phyloP scores from a whole-genome alignment of 2,113 vertebrate species.

The Hippocampus guttulatus region DNA sequence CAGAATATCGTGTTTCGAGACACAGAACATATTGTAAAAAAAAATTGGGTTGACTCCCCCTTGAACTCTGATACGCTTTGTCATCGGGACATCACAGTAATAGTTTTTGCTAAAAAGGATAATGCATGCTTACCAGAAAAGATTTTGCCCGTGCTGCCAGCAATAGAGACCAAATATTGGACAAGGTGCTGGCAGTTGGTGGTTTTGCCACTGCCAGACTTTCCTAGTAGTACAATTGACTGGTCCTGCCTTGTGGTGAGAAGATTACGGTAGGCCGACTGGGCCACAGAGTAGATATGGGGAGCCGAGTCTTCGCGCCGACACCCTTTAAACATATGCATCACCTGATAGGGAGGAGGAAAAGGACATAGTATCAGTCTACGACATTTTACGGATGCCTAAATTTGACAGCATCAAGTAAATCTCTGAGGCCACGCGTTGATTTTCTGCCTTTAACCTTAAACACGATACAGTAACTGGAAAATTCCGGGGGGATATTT shows the following conservation, averaged over 20 bases:
- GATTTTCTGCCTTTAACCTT: background rate
- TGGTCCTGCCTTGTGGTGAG: slow-evolving; percentile 94
- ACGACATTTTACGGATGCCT: background rate
- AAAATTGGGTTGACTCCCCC: too few species aligned
- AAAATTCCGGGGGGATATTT: too few species aligned
- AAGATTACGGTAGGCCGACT: slow-evolving; percentile 87
- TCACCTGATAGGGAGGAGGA: slow-evolving; percentile 74
- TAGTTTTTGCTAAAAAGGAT: background rate
- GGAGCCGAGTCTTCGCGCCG: slow-evolving; percentile 88
- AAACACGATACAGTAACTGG: too few species aligned
- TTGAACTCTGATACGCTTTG: too few species aligned
- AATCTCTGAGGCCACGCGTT: background rate
- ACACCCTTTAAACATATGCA: slow-evolving; percentile 99
- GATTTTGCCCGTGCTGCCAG: slow-evolving; percentile 87
- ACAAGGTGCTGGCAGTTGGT: slow-evolving; percentile 93
- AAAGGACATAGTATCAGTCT: background rate
- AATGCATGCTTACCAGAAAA: slow-evolving; percentile 79
- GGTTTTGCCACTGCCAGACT: slow-evolving; percentile 91
- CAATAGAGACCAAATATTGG: slow-evolving; percentile 89
- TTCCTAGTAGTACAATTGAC: slow-evolving; percentile 85
- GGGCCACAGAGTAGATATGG: slow-evolving; percentile 90
- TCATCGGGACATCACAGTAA: background rate
- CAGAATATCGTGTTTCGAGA: too few species aligned
- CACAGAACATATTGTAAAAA: too few species aligned
- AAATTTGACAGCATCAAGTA: background rate